Percentiles rank a stretch among this genome's conserved stretches.
These are phyloP conservation scores for Kryptolebias marmoratus DNA, from an alignment of 2,113 vertebrate genomes.

Conservation along the genomic window DNA sequence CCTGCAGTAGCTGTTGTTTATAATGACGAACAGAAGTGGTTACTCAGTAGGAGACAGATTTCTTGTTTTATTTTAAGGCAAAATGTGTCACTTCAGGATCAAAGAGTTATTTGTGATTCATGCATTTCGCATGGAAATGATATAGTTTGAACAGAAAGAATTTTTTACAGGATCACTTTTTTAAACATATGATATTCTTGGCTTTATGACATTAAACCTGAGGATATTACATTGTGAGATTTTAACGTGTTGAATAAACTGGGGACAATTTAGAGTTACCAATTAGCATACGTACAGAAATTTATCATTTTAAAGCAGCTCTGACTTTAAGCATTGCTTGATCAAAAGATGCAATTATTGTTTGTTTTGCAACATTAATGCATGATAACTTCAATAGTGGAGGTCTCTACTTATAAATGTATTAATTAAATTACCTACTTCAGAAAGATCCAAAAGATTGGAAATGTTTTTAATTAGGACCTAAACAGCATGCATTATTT, in stretches of 20 bases:
- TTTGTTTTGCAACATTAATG: too few relatives aligned
- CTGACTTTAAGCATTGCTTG: too few relatives aligned
- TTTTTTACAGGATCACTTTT: neutral
- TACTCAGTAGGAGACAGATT: neutral
- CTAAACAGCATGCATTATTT: too few relatives aligned
- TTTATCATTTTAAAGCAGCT: too few relatives aligned
- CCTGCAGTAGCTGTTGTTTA: constrained; percentile 2
- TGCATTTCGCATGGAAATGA: constrained; percentile 3
- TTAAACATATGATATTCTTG: neutral
- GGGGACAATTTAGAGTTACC: too few relatives aligned
- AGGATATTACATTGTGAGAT: neutral
- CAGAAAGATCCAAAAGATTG: too few relatives aligned
- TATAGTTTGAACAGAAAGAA: neutral
- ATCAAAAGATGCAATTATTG: too few relatives aligned
- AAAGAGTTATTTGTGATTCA: neutral
- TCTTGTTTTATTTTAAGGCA: neutral
- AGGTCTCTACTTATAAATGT: too few relatives aligned
- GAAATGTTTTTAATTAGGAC: too few relatives aligned
- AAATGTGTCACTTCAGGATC: neutral
- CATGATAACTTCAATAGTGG: too few relatives aligned
- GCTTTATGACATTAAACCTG: neutral
- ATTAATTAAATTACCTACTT: too few relatives aligned
- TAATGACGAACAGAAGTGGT: neutral
- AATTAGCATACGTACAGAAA: too few relatives aligned
- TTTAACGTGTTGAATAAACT: neutral